Conservation (phyloP, 1,140 invertebrate genomes). For the Zaprionus lachaisei region DNA sequence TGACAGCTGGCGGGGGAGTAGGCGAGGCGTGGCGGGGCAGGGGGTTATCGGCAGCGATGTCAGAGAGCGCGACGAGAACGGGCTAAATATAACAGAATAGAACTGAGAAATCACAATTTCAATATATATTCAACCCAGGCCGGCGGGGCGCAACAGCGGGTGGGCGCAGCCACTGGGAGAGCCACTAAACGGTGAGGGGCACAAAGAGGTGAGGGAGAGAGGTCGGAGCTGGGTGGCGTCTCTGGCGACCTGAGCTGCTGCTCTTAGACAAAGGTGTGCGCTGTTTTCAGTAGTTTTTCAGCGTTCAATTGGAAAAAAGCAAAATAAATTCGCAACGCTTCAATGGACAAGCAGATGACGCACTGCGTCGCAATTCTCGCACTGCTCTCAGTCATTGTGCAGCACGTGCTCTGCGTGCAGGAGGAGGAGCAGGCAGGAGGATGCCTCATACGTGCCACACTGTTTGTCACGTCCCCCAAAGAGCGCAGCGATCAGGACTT, state of each 20-base stretch:
- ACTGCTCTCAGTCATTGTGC: slow-evolving; percentile 25
- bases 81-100: slow-evolving; percentile 63
- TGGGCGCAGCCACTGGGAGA: background rate
- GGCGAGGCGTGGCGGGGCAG: slow-evolving; percentile 3
- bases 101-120: slow-evolving; percentile 58
- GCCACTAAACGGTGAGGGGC: background rate
- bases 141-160: slow-evolving; percentile 1
- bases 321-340: slow-evolving; percentile 46
- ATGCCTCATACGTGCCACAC: slow-evolving; percentile 63
- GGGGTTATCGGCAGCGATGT: slow-evolving; percentile 44
- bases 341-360: slow-evolving; percentile 61
- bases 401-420: slow-evolving; percentile 37
- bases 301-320: slow-evolving; percentile 2
- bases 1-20: background rate
- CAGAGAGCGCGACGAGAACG: slow-evolving; percentile 29
- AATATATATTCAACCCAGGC: slow-evolving; percentile 42
- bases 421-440: slow-evolving; percentile 17
- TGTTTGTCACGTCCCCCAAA: slow-evolving; percentile 42
- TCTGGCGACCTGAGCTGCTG: background rate
- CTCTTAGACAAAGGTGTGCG: slow-evolving; percentile 13
- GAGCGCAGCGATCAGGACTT: slow-evolving; percentile 50
- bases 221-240: background rate
- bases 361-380: slow-evolving; percentile 50
- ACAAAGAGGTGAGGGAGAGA: background rate
- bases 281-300: slow-evolving; percentile 15